Evolutionary conservation across 2,797 vertebrate species (phyloP).

Genomic region (Monodelphis domestica): DNA sequence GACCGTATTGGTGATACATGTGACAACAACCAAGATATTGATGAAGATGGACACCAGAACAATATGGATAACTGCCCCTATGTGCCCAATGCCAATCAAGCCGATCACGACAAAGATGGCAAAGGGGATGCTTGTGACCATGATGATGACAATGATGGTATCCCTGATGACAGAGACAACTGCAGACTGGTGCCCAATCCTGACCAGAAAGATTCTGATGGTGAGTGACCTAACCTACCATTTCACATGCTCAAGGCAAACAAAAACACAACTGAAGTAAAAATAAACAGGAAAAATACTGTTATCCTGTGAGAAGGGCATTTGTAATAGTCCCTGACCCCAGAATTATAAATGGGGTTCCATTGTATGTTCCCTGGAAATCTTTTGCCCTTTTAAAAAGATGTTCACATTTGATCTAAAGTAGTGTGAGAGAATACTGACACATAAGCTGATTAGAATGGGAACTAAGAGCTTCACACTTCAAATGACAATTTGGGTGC

Average conservation of each 20-base stretch:
- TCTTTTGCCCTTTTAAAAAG: not conserved
- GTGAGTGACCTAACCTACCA: slow-evolving; percentile 83
- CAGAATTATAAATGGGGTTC: not conserved
- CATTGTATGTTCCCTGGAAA: not conserved
- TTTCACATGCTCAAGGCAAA: not conserved
- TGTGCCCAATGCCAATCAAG: slow-evolving; percentile 98
- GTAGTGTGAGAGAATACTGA: not conserved
- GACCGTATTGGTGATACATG: slow-evolving; percentile 96
- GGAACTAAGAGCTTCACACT: not conserved
- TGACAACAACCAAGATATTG: slow-evolving; percentile 98
- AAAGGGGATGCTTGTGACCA: slow-evolving; percentile 98
- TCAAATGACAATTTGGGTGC: not conserved
- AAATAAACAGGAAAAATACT: not conserved
- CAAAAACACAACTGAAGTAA: not conserved
- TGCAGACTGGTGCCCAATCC: slow-evolving; percentile 95
- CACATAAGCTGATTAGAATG: not conserved
- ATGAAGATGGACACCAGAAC: slow-evolving; percentile 99
- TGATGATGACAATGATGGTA: slow-evolving; percentile 97
- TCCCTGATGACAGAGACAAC: slow-evolving; percentile 98
- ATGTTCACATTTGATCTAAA: not conserved
- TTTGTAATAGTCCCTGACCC: not conserved
- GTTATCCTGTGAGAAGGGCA: not conserved
- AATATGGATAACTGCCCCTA: slow-evolving; percentile 99
- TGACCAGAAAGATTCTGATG: slow-evolving; percentile 95
- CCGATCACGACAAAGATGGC: slow-evolving; percentile 98